Percentiles rank a stretch among this genome's conserved stretches.
phyloP scores from a whole-genome alignment of 2,797 vertebrate genomes.

The Spinus olivaceus region DNA sequence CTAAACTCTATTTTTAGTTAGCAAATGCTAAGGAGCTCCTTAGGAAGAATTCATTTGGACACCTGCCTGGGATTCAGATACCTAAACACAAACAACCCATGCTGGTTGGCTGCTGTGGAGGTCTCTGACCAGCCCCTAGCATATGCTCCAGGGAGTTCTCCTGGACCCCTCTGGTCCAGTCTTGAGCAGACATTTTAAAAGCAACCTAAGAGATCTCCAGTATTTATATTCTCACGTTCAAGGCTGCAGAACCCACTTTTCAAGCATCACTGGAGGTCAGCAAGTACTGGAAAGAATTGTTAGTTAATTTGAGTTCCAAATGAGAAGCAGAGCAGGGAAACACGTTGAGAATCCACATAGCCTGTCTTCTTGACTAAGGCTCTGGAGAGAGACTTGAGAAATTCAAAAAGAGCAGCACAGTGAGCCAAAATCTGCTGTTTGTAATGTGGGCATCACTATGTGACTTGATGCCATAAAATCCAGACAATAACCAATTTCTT shows the following conservation, averaged over 20 bases:
- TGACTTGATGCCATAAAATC: background rate
- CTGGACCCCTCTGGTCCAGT: background rate
- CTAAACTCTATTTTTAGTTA: background rate
- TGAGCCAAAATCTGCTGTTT: background rate
- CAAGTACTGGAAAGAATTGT: background rate
- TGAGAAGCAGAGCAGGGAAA: background rate
- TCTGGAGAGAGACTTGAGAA: background rate
- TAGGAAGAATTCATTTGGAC: background rate
- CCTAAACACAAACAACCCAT: background rate
- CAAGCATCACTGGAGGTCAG: background rate
- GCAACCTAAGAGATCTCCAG: background rate
- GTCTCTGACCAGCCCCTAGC: background rate
- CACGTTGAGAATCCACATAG: background rate
- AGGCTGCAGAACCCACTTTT: background rate
- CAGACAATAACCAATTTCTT: background rate
- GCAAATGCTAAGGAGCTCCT: background rate
- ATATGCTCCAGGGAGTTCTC: background rate
- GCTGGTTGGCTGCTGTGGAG: background rate
- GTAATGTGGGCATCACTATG: background rate
- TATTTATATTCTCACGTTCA: background rate
- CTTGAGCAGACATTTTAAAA: background rate
- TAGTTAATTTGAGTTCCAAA: background rate
- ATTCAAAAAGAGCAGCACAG: background rate
- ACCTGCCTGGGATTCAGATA: background rate
- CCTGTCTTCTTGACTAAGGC: background rate